These are phyloP conservation scores for Nomia melanderi DNA, from an alignment of 1,140 invertebrate genomes.

Conservation along the genomic window DNA sequence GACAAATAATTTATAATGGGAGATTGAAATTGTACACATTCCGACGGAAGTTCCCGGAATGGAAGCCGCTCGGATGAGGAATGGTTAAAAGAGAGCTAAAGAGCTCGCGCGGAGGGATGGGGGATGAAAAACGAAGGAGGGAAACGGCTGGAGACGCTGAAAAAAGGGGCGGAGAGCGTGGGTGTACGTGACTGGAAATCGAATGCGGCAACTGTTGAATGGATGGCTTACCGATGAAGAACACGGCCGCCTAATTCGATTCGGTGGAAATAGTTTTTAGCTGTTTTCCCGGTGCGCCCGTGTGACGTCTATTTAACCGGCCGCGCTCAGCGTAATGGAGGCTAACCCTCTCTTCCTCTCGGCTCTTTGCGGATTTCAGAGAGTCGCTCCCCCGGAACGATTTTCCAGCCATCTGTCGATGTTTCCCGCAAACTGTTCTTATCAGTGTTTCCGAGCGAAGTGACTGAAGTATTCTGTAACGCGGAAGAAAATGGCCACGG, in stretches of 20 bases:
- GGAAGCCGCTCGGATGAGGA: not conserved
- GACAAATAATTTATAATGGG: not conserved
- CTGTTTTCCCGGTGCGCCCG: conserved; percentile 29
- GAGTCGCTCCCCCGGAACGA: not conserved
- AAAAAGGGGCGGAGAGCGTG: conserved; percentile 37
- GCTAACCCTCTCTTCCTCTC: conserved; percentile 4
- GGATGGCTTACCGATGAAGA: conserved; percentile 67
- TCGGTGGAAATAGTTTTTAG: conserved; percentile 66
- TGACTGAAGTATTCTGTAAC: not conserved
- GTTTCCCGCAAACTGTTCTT: not conserved
- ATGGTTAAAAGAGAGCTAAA: not conserved
- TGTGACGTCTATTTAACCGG: conserved; percentile 16
- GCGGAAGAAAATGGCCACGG: not conserved
- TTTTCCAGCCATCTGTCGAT: conserved; percentile 21
- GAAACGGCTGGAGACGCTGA: conserved; percentile 1
- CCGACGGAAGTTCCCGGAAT: not conserved
- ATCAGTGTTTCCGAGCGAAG: not conserved
- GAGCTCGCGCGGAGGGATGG: not conserved
- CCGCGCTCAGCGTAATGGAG: conserved; percentile 22
- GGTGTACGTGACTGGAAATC: conserved; percentile 66
- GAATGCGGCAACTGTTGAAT: conserved; percentile 74
- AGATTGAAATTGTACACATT: not conserved
- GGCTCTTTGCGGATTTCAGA: too few species aligned
- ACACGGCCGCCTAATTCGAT: conserved; percentile 72
- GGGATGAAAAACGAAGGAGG: conserved; percentile 6